These are phyloP conservation scores for Melanogrammus aeglefinus DNA, from an alignment of 2,797 vertebrate genomes.

Conservation along the genomic window DNA sequence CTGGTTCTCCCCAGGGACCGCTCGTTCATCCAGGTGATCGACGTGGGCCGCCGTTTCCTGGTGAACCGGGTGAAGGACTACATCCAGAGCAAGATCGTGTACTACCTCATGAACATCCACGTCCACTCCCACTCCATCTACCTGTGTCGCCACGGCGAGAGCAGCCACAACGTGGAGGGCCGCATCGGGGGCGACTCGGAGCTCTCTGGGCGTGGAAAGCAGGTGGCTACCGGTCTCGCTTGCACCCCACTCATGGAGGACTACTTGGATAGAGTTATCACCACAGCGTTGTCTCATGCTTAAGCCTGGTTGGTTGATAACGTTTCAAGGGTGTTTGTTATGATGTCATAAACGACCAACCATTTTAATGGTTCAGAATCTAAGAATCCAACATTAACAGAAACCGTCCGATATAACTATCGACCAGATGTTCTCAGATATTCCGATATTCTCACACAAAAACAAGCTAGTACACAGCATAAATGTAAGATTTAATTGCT, in stretches of 20 bases:
- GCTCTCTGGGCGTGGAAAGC: constrained; percentile 82
- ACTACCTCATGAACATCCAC: constrained; percentile 99
- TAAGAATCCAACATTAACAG: not conserved
- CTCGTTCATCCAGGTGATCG: constrained; percentile 97
- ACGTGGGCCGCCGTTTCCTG: constrained; percentile 90
- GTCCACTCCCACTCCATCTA: constrained; percentile 96
- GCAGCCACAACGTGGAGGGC: constrained; percentile 81
- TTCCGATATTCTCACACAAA: no score
- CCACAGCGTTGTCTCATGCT: no score
- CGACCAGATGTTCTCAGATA: not conserved
- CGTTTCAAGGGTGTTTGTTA: not conserved
- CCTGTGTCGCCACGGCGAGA: constrained; percentile 94
- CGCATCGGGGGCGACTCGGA: constrained; percentile 91
- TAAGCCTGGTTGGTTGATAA: not conserved
- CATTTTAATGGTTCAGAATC: no score
- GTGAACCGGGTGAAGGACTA: constrained; percentile 96
- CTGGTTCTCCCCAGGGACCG: constrained; percentile 74
- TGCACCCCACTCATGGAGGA: not conserved
- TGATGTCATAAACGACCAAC: no score
- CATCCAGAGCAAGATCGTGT: constrained; percentile 98
- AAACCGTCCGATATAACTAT: not conserved
- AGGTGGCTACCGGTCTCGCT: constrained; percentile 69
- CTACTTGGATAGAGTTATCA: not conserved
- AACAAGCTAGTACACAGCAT: no score
- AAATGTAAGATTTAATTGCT: no score